phyloP scores from a whole-genome alignment of 2,113 vertebrate species.

The Nettapus auritus region DNA sequence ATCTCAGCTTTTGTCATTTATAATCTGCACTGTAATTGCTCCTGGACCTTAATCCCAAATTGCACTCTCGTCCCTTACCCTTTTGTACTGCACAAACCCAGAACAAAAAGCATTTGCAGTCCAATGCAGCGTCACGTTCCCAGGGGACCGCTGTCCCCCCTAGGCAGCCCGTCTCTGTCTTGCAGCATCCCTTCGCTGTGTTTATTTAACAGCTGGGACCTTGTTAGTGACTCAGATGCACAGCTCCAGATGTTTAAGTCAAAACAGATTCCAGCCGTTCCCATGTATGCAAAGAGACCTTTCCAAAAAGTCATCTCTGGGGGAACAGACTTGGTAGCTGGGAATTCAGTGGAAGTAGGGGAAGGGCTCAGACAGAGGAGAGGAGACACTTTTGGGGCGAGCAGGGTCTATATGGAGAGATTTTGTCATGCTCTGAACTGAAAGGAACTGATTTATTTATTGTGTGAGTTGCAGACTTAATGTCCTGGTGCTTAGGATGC shows the following conservation, averaged over 20 bases:
- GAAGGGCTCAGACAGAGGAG: neutral
- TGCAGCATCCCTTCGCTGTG: neutral
- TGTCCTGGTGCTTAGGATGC: neutral
- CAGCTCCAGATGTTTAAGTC: slow-evolving; percentile 19
- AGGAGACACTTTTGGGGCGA: neutral
- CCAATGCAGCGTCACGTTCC: neutral
- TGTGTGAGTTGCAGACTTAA: neutral
- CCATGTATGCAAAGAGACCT: rapidly evolving
- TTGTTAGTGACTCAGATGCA: neutral
- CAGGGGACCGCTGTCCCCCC: neutral
- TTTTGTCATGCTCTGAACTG: neutral
- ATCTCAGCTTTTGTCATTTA: neutral
- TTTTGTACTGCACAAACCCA: neutral
- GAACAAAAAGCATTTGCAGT: neutral
- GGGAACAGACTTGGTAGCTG: neutral
- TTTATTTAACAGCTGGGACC: neutral
- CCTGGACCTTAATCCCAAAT: neutral
- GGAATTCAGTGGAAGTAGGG: neutral
- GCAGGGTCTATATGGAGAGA: rapidly evolving
- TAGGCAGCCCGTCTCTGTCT: rapidly evolving
- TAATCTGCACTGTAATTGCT: neutral
- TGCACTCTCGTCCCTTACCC: neutral
- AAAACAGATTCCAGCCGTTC: neutral
- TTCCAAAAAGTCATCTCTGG: neutral
- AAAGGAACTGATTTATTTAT: neutral